These are phyloP conservation scores for Spodoptera frugiperda DNA, from an alignment of 1,140 invertebrate genomes.

Conservation along the genomic window DNA sequence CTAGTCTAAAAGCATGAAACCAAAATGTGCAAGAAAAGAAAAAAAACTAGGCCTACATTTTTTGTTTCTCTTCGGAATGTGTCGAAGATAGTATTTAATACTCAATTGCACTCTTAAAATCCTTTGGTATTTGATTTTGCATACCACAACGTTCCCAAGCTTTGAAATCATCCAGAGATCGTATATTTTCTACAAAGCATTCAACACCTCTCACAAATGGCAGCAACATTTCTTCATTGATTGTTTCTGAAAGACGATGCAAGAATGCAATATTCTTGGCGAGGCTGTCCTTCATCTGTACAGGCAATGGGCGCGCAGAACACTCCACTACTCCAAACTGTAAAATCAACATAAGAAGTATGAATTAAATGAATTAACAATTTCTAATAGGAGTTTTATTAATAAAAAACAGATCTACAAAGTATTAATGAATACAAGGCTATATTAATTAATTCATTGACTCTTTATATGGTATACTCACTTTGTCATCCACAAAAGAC, in stretches of 20 bases:
- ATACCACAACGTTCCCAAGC: constrained; percentile 83
- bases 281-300: constrained; percentile 78
- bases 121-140: constrained; percentile 78
- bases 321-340: constrained; percentile 82
- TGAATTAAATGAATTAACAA: not conserved
- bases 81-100: constrained; percentile 62
- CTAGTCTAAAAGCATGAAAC: constrained; percentile 42
- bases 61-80: constrained; percentile 72
- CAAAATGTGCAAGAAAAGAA: constrained; percentile 49
- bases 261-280: constrained; percentile 82
- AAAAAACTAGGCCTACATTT: constrained; percentile 33
- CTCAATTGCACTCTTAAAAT: constrained; percentile 82
- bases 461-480: constrained; percentile 60
- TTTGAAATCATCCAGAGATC: constrained; percentile 81
- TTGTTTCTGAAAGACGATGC: constrained; percentile 80
- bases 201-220: constrained; percentile 81
- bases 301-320: constrained; percentile 77
- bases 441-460: no score
- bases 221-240: constrained; percentile 81
- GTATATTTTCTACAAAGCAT: constrained; percentile 78
- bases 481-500: constrained; percentile 78
- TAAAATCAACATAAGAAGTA: constrained; percentile 47
- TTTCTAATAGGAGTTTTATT: not conserved
- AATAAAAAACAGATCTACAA: no score
- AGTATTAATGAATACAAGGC: no score